Percentiles rank a stretch among this genome's conserved stretches.
These are phyloP conservation scores for Sebastes vulpes DNA, from an alignment of 2,797 vertebrate genomes.

Conservation along the genomic window DNA sequence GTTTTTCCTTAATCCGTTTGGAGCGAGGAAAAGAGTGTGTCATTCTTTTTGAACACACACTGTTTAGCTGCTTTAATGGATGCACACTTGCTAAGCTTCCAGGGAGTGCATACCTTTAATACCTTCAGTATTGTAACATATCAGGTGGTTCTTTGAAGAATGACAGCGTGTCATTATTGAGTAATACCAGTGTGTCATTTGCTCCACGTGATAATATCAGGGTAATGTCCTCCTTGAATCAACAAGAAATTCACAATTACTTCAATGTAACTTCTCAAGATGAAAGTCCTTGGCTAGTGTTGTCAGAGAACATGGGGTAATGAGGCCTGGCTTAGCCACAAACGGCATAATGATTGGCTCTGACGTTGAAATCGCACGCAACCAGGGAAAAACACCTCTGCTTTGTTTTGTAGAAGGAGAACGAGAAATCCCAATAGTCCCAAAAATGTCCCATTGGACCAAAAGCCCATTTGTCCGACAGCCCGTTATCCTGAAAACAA, in stretches of 20 bases:
- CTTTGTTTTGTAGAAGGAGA: background rate
- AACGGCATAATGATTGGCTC: conserved; percentile 30
- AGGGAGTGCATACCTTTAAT: background rate
- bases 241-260: conserved; percentile 17
- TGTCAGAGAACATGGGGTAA: background rate
- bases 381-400: conserved; percentile 8
- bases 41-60: conserved; percentile 45
- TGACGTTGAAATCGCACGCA: background rate
- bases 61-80: conserved; percentile 37
- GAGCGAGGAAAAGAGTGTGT: conserved; percentile 31
- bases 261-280: background rate
- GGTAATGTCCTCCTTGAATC: conserved; percentile 1
- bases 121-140: background rate
- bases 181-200: background rate
- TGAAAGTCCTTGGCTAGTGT: background rate
- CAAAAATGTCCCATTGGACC: no score
- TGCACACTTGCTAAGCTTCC: conserved; percentile 20
- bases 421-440: background rate
- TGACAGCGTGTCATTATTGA: background rate
- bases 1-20: conserved; percentile 63
- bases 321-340: conserved; percentile 9
- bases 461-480: no score
- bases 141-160: conserved; percentile 2
- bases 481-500: no score
- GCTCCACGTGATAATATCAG: background rate